phyloP scores from a whole-genome alignment of 2,888 invertebrate genomes.

The Lypha dubia region DNA sequence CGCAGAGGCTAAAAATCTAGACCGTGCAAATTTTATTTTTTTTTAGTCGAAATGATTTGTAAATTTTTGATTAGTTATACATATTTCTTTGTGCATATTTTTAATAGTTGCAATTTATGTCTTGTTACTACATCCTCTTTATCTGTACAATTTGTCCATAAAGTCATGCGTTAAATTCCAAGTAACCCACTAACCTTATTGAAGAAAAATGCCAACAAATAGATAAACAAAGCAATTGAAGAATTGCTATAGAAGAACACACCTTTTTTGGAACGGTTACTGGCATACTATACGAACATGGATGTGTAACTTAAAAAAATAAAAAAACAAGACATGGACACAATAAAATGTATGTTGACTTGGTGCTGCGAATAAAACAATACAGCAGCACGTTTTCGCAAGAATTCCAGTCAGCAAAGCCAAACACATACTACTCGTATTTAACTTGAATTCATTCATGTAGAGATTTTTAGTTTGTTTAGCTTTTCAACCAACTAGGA shows the following conservation, averaged over 20 bases:
- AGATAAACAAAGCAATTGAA: conserved; percentile 23
- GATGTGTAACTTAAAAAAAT: neutral
- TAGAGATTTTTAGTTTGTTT: conserved; percentile 44
- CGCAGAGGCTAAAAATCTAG: too few relatives aligned
- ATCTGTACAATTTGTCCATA: conserved; percentile 65
- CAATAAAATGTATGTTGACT: conserved; percentile 35
- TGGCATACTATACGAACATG: conserved; percentile 3
- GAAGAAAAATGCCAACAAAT: conserved; percentile 30
- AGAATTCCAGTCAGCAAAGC: conserved; percentile 35
- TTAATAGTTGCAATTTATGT: conserved; percentile 30
- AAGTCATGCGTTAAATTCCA: conserved; percentile 70
- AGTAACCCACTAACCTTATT: conserved; percentile 70
- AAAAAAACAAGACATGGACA: conserved; percentile 36
- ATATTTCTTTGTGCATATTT: neutral
- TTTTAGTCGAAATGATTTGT: too few relatives aligned
- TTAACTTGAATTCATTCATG: conserved; percentile 38
- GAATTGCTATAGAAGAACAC: conserved; percentile 65
- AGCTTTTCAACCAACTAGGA: conserved; percentile 19
- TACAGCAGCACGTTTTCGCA: conserved; percentile 49
- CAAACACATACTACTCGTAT: conserved; percentile 13
- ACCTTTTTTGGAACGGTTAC: conserved; percentile 62
- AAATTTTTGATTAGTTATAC: too few relatives aligned
- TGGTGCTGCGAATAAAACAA: conserved; percentile 26
- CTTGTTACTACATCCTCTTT: conserved; percentile 46
- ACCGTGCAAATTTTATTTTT: too few relatives aligned